These are phyloP conservation scores for Caenorhabditis remanei DNA, from an alignment of 1,140 invertebrate species.

Conservation along the genomic window DNA sequence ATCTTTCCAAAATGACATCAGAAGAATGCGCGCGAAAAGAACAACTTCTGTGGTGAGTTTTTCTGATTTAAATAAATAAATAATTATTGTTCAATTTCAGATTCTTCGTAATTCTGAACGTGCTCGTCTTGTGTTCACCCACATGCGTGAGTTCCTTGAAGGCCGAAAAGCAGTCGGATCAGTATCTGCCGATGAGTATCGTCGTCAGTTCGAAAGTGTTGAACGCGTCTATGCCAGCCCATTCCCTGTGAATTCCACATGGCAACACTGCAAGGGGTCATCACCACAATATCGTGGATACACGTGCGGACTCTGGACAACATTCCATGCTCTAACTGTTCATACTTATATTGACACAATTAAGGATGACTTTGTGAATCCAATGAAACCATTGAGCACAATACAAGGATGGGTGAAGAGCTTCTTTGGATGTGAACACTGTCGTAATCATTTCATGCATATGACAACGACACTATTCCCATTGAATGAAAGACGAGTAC, in stretches of 20 bases:
- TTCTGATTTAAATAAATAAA: background rate
- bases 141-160: conserved; percentile 71
- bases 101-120: conserved; percentile 71
- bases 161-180: conserved; percentile 53
- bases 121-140: conserved; percentile 72
- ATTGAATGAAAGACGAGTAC: conserved; percentile 75
- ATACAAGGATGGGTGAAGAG: conserved; percentile 76
- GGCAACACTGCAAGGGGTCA: conserved; percentile 88
- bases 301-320: conserved; percentile 93
- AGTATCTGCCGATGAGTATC: conserved; percentile 71
- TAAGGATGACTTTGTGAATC: conserved; percentile 69
- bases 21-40: conserved; percentile 60
- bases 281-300: conserved; percentile 85
- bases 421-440: conserved; percentile 77
- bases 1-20: conserved; percentile 66
- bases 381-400: conserved; percentile 72
- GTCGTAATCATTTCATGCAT: conserved; percentile 76
- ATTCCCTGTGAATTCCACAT: conserved; percentile 81
- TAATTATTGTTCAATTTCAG: conserved; percentile 61
- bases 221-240: conserved; percentile 72
- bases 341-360: conserved; percentile 82
- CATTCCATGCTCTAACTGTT: conserved; percentile 93
- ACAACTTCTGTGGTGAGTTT: conserved; percentile 65
- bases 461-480: conserved; percentile 78
- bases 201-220: conserved; percentile 73